Evolutionary conservation across 1,140 invertebrate genomes (phyloP).

Genomic region (Wasmannia auropunctata): DNA sequence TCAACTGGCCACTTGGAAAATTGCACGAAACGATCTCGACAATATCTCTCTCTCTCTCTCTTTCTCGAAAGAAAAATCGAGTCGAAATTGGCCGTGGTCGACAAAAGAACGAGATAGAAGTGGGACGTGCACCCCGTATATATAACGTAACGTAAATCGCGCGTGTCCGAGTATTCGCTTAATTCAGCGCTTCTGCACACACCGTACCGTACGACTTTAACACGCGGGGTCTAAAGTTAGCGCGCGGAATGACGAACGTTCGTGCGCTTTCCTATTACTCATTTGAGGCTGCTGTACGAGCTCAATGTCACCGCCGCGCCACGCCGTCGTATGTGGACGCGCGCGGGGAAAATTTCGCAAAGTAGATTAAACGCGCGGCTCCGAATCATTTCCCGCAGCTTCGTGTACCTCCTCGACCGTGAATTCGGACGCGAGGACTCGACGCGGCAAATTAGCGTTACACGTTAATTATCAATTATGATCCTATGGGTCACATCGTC

Average conservation of each 20-base stretch:
- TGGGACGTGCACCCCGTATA: not conserved
- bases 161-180: conserved; percentile 63
- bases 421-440: not conserved
- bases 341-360: conserved; percentile 19
- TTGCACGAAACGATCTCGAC: not conserved
- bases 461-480: conserved; percentile 22
- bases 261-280: conserved; percentile 56
- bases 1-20: not conserved
- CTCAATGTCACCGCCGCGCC: conserved; percentile 35
- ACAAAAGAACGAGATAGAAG: not conserved
- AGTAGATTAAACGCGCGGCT: conserved; percentile 42
- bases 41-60: too few species aligned
- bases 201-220: conserved; percentile 50
- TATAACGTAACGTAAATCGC: conserved; percentile 32
- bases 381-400: not conserved
- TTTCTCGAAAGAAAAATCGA: not conserved
- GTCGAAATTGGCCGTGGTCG: not conserved
- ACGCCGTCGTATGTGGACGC: too few species aligned
- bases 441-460: not conserved
- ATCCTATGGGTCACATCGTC: too few species aligned
- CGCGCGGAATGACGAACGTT: conserved; percentile 56
- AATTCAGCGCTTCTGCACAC: conserved; percentile 65
- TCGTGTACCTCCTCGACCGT: not conserved
- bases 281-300: conserved; percentile 54
- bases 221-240: conserved; percentile 68